These are phyloP conservation scores for Drosophila subobscura DNA, from an alignment of 1,140 invertebrate genomes.

Conservation along the genomic window DNA sequence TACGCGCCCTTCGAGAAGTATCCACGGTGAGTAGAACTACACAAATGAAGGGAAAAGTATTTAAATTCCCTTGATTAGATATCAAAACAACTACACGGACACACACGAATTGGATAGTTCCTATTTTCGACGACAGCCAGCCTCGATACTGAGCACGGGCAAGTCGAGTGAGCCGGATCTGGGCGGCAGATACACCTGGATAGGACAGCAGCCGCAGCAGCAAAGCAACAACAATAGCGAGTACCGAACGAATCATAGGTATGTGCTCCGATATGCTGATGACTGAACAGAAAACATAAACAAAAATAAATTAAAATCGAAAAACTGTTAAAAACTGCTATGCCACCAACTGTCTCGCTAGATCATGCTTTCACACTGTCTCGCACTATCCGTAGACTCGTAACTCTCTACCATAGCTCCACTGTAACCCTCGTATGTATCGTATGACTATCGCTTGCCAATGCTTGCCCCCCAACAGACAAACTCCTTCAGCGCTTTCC, in stretches of 20 bases:
- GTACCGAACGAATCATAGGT: constrained; percentile 66
- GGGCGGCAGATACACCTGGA: constrained; percentile 67
- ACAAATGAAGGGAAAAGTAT: background rate
- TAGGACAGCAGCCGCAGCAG: constrained; percentile 42
- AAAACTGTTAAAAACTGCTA: constrained; percentile 54
- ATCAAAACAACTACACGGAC: constrained; percentile 73
- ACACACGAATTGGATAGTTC: constrained; percentile 88
- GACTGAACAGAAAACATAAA: constrained; percentile 8
- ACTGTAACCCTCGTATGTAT: constrained; percentile 3
- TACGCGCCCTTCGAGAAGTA: constrained; percentile 90
- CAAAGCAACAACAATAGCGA: constrained; percentile 56
- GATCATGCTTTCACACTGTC: constrained; percentile 73
- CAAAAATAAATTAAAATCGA: constrained; percentile 25
- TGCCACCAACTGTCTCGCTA: constrained; percentile 77
- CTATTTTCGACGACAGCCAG: constrained; percentile 90
- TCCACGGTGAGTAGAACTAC: constrained; percentile 84
- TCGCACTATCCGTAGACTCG: constrained; percentile 67
- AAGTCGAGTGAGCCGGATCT: constrained; percentile 62
- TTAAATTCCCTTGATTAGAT: constrained; percentile 27
- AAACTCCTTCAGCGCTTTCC: constrained; percentile 19
- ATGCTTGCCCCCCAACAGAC: constrained; percentile 51
- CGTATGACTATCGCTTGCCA: constrained; percentile 44
- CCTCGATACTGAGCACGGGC: constrained; percentile 86
- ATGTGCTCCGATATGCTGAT: constrained; percentile 14
- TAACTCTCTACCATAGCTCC: constrained; percentile 40